A percentile compares a stretch with the other conserved stretches of the same genome.
Evolutionary conservation across 2,888 invertebrate species (phyloP).

Genomic region (Nipponacmea schrenckii): DNA sequence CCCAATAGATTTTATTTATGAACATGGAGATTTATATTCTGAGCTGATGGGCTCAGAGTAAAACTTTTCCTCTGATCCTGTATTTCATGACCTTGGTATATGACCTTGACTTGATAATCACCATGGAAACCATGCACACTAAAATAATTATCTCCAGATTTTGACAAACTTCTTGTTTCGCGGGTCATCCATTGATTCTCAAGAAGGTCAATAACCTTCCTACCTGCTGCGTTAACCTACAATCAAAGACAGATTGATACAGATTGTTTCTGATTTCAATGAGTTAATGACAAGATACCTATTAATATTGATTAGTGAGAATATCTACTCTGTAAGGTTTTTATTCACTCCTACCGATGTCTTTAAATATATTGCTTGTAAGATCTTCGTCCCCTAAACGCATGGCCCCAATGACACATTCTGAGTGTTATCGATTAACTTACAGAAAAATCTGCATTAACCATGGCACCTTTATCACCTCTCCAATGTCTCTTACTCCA

Average conservation of each 20-base stretch:
- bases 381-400: no score
- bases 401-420: no score
- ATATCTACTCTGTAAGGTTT: no score
- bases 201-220: constrained; percentile 13
- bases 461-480: constrained; percentile 19
- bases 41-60: not conserved
- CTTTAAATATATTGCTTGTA: no score
- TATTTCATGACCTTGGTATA: constrained; percentile 18
- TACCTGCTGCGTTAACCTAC: constrained; percentile 21
- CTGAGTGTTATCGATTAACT: not conserved
- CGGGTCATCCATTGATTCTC: constrained; percentile 21
- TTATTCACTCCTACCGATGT: no score
- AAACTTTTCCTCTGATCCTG: not conserved
- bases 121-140: constrained; percentile 24
- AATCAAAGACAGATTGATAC: not conserved
- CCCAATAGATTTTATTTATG: constrained; percentile 1
- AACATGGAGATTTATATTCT: constrained; percentile 12
- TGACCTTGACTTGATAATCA: constrained; percentile 26
- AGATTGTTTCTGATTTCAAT: not conserved
- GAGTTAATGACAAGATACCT: not conserved
- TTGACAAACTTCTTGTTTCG: constrained; percentile 1
- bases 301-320: no score
- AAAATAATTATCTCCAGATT: constrained; percentile 19
- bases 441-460: constrained; percentile 28
- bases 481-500: constrained; percentile 30